Conservation (phyloP, 2,113 vertebrate species). For the Sigmodon hispidus region DNA sequence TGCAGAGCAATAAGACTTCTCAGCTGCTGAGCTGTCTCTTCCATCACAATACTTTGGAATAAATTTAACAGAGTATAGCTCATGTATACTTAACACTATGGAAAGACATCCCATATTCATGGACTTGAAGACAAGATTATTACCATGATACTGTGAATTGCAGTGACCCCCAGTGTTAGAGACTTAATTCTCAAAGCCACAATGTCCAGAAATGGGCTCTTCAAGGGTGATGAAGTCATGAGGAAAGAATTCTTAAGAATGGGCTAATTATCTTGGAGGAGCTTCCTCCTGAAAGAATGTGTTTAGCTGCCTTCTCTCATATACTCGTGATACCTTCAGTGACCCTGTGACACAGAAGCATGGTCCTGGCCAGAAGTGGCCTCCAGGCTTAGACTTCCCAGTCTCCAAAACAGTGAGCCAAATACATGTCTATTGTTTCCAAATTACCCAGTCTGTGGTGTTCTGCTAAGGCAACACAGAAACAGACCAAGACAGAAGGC, state of each 20-base stretch:
- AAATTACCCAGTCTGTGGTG: neutral
- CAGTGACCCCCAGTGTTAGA: neutral
- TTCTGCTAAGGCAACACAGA: neutral
- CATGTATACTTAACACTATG: neutral
- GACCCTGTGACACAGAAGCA: neutral
- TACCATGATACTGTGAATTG: neutral
- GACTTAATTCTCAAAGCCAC: neutral
- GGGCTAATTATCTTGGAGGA: neutral
- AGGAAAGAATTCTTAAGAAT: neutral
- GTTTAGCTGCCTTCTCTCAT: neutral
- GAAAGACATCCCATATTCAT: neutral
- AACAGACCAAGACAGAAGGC: neutral
- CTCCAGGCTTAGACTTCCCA: neutral
- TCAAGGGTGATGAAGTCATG: neutral
- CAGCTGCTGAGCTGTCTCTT: neutral
- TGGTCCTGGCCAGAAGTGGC: neutral
- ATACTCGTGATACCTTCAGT: neutral
- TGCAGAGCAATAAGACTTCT: neutral
- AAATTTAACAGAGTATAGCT: conserved; percentile 19
- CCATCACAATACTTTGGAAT: neutral
- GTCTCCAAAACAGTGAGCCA: neutral
- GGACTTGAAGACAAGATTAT: neutral
- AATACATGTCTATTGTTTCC: neutral
- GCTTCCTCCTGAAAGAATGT: neutral
- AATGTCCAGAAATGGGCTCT: no score